Percentiles rank a stretch among this genome's conserved stretches.
Conservation (phyloP, 2,797 vertebrate genomes). For the Taenioides sp. region DNA sequence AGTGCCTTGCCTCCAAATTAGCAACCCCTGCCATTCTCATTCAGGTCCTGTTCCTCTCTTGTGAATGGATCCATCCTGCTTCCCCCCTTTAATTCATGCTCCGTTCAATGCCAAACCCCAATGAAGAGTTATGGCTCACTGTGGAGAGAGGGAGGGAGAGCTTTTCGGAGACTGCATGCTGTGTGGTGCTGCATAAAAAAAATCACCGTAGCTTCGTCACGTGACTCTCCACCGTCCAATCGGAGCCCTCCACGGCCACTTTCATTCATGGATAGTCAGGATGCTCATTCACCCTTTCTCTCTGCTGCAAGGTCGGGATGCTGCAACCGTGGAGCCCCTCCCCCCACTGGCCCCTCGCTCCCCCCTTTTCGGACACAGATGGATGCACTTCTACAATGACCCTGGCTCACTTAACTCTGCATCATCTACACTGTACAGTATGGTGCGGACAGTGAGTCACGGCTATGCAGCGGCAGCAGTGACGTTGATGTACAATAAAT, state of each 20-base stretch:
- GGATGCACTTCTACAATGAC: slow-evolving; percentile 40
- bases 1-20: slow-evolving; percentile 6
- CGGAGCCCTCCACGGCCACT: slow-evolving; percentile 26
- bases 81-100: slow-evolving; percentile 46
- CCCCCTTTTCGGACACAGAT: slow-evolving; percentile 27
- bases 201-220: slow-evolving; percentile 18
- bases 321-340: slow-evolving; percentile 34
- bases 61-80: slow-evolving; percentile 50
- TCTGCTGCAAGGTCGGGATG: slow-evolving; percentile 65
- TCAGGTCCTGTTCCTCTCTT: slow-evolving; percentile 23
- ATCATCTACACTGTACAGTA: slow-evolving; percentile 12
- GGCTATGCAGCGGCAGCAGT: slow-evolving; percentile 28
- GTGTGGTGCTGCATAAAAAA: slow-evolving; percentile 33
- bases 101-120: slow-evolving; percentile 31
- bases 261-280: slow-evolving; percentile 61
- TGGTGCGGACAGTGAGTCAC: slow-evolving; percentile 44
- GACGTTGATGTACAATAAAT: slow-evolving; percentile 13
- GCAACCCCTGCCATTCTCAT: slow-evolving; percentile 23
- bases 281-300: slow-evolving; percentile 56
- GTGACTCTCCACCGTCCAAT: slow-evolving; percentile 43
- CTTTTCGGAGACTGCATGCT: slow-evolving; percentile 30
- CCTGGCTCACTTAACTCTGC: slow-evolving; percentile 33
- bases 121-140: slow-evolving; percentile 43
- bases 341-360: slow-evolving; percentile 20
- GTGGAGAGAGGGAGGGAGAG: slow-evolving; percentile 9